Evolutionary conservation across 2,888 invertebrate species (phyloP), one percentile per base, ranked within the genome.

Genomic region (Crematogaster levior): DNA sequence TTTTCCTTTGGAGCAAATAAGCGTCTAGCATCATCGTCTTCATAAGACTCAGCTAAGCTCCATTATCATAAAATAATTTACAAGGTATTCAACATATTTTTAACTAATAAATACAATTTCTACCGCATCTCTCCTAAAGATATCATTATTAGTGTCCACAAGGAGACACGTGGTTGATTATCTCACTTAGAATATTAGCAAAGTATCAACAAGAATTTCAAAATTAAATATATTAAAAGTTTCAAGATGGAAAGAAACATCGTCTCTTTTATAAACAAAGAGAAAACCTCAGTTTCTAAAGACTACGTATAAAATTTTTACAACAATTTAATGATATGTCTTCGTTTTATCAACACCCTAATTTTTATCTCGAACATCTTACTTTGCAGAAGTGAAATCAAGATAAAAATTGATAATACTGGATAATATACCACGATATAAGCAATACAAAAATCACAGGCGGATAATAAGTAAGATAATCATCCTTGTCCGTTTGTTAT

Each of bases 1-100:
- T 90, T 89, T 90, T 81, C 84, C 74, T 83, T 80, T 86, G 89
- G 92, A 93, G 93, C 92, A 89, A 91, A 90, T 93, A 93, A 93
- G 93, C 93, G 93, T 93, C 91, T 93, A 93, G 92, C 93, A 85
- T 92, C 92, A 93, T 93, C 79, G 92, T 92, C 91, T 82, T 82
- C 56, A 12, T 18, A 65, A 66, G 92, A 92, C 92, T 92, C 92
- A 75, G 92, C 92, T 89, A 91, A 89, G 90, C 92, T 90, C 91
- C 89, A 43, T 85, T 82, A 74, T 85, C 84, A 88, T 88, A 87
- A 88, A 89, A 86, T 90, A 89, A 88, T 87, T 86, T 88, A 90
- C 85, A 88, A 90, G 91, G 88, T 84, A 87, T 87, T 90, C 86
- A 87, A 89, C 87, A 81, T 46, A 43, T 56, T 79, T 83, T 87